Evolutionary conservation across 2,888 invertebrate species (phyloP), one percentile per base, ranked within the genome.

Genomic region (Taenaris catops): DNA sequence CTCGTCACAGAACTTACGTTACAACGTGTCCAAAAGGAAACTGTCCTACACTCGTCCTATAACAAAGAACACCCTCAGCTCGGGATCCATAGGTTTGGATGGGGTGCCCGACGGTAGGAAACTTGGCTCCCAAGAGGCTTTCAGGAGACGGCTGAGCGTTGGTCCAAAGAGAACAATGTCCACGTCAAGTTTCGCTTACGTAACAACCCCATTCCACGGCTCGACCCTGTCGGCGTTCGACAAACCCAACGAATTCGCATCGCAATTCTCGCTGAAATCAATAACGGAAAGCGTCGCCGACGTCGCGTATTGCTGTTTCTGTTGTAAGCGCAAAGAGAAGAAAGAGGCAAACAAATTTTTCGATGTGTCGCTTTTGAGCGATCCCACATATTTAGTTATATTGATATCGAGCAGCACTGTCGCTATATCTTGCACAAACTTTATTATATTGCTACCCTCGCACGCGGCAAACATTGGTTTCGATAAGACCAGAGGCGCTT

Each of bases 351-450:
- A 88, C 28, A 93, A 92, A 54, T 93, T 94, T 56, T 93, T 95
- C 51, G 95, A 95, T 55, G 60, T 93, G 1, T 88, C 89, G 1
- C 72, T 96, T 0, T 65, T 96, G 0, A 89, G 78, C 40, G 94
- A 96, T 61, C 94, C 95, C 0, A 86, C 94, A 8, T 96, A 95
- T 55, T 80, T 95, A 32, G 91, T 96, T 0, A 94, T 96, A 32
- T 66, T 96, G 3, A 89, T 95, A 39, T 95, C 95, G 0, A 94
- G 94, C 55, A 94, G 93, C 25, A 94, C 95, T 0, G 95, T 94
- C 25, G 96, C 95, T 2, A 94, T 96, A 38, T 94, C 95, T 14
- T 95, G 95, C 49, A 95, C 95, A 0, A 96, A 96, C 65, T 95
- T 96, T 52, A 92, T 95, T n/a, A 95, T 96, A 19, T 62, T 95